These are phyloP conservation scores for Phaethornis superciliosus DNA, from an alignment of 2,113 vertebrate genomes.

Conservation along the genomic window DNA sequence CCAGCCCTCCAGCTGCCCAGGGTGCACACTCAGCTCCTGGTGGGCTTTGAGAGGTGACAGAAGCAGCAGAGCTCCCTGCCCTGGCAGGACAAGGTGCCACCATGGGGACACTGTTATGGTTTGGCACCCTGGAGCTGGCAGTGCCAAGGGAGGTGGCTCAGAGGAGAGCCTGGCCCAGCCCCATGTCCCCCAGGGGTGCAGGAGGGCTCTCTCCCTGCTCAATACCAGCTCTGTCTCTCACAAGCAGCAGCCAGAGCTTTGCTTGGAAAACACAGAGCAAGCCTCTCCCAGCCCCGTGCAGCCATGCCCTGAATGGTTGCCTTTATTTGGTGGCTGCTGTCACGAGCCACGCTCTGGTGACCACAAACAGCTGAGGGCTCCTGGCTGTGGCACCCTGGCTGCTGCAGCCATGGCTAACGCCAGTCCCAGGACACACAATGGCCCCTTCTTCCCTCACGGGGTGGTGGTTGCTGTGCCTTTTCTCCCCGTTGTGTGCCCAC, in stretches of 20 bases:
- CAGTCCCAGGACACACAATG: neutral
- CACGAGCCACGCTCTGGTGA: conserved; percentile 8
- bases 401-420: neutral
- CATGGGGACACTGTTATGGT: rapidly evolving
- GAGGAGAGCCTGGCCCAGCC: neutral
- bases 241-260: neutral
- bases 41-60: rapidly evolving
- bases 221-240: neutral
- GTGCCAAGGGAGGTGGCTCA: neutral
- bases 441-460: neutral
- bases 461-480: neutral
- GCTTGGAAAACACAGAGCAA: conserved; percentile 36
- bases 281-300: conserved; percentile 9
- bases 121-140: neutral
- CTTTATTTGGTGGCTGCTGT: conserved; percentile 62
- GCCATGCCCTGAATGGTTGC: conserved; percentile 58
- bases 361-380: conserved; percentile 12
- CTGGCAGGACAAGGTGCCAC: neutral
- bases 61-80: neutral
- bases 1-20: neutral
- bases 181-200: rapidly evolving
- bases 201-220: neutral
- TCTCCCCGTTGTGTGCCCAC: too few species aligned
- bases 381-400: neutral
- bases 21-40: rapidly evolving